phyloP scores from a whole-genome alignment of 2,113 vertebrate genomes.

The Colius striatus region DNA sequence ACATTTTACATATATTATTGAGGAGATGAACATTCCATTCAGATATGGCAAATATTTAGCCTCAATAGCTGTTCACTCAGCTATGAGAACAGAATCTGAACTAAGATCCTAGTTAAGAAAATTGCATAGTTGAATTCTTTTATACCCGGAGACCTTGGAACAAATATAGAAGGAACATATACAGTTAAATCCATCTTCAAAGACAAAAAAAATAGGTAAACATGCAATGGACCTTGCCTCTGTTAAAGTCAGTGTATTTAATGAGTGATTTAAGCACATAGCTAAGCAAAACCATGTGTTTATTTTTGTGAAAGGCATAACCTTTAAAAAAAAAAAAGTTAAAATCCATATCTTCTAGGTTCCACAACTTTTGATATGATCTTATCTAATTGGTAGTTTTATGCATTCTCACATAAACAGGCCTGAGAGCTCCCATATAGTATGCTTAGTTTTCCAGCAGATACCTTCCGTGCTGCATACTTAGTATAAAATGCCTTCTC shows the following conservation, averaged over 20 bases:
- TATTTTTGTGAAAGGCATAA: not conserved
- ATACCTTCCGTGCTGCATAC: not conserved
- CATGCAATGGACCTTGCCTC: not conserved
- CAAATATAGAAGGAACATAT: not conserved
- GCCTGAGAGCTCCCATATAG: not conserved
- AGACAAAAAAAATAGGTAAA: not conserved
- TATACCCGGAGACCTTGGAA: not conserved
- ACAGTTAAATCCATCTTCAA: not conserved
- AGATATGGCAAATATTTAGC: constrained; percentile 49
- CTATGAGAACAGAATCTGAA: constrained; percentile 43
- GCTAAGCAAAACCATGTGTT: not conserved
- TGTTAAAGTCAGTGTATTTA: not conserved
- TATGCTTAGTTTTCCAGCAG: not conserved
- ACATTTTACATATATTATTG: constrained; percentile 38
- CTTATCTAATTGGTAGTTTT: not conserved
- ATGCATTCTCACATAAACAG: not conserved
- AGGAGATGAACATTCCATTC: not conserved
- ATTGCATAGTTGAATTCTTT: not conserved
- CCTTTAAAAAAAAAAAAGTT: not conserved
- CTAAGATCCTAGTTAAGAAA: constrained; percentile 34
- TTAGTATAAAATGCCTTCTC: not conserved
- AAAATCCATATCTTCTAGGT: not conserved
- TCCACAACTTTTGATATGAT: not conserved
- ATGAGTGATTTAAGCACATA: not conserved
- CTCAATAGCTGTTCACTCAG: constrained; percentile 37